Evolutionary conservation across 1,140 invertebrate genomes (phyloP).

Genomic region (Leucophenga varia): DNA sequence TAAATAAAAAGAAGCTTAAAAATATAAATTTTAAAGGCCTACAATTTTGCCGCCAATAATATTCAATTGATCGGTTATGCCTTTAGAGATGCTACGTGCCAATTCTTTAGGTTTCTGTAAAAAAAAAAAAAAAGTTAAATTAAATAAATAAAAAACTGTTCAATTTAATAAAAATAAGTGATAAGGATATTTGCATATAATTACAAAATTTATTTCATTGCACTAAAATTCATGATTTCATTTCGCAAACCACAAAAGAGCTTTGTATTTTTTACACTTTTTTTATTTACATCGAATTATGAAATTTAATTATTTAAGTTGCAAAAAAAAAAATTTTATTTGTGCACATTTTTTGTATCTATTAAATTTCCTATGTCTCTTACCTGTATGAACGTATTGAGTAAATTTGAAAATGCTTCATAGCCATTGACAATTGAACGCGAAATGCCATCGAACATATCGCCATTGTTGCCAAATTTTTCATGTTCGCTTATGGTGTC

Average conservation of each 20-base stretch:
- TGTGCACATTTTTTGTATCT: too few relatives aligned
- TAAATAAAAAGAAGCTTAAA: slow-evolving; percentile 32
- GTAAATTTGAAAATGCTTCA: slow-evolving; percentile 61
- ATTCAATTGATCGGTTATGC: slow-evolving; percentile 60
- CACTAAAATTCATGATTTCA: too few relatives aligned
- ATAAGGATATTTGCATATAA: neutral
- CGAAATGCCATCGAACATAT: slow-evolving; percentile 59
- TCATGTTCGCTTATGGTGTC: slow-evolving; percentile 62
- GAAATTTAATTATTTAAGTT: too few relatives aligned
- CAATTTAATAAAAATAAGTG: slow-evolving; percentile 7
- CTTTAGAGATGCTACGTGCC: slow-evolving; percentile 57
- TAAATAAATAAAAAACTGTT: slow-evolving; percentile 1
- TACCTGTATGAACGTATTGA: slow-evolving; percentile 59
- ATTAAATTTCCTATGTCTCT: too few relatives aligned
- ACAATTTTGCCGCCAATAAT: slow-evolving; percentile 60
- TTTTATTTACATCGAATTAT: too few relatives aligned
- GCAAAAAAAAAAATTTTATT: too few relatives aligned
- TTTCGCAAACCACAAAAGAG: too few relatives aligned
- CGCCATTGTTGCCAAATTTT: slow-evolving; percentile 64
- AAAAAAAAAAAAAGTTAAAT: slow-evolving; percentile 7
- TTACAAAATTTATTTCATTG: too few relatives aligned
- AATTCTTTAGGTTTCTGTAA: slow-evolving; percentile 58
- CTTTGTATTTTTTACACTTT: too few relatives aligned
- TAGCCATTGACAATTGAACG: slow-evolving; percentile 60
- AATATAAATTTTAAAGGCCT: slow-evolving; percentile 56